Evolutionary conservation across 1,140 invertebrate species (phyloP), one percentile per base, ranked within the genome.

Genomic region (Drosophila takahashii): DNA sequence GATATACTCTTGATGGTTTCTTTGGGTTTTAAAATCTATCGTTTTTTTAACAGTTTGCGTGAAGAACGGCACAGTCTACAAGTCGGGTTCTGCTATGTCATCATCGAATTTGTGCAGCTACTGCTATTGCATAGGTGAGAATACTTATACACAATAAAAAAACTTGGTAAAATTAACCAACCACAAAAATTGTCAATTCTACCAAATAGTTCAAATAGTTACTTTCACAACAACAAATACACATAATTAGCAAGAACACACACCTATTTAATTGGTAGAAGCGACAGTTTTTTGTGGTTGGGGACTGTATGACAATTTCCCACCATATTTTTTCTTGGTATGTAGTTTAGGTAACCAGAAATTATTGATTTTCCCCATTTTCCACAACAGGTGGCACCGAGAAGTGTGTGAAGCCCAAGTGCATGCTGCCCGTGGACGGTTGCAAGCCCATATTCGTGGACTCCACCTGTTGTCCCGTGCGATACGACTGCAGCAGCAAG

Each of bases 381-480:
- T 26, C 2, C 10, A 18, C 10, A 15, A 5, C 45, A 92, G 92
- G 92, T 73, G 96, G 96, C 6, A 93, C 94, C 52, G 94, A 96
- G 79, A 95, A 94, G 74, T 98, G 97, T 91, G 95, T 97, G 26
- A 94, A 95, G 71, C 97, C 97, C 0, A 95, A 95, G 83, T 98
- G 97, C 92, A 92, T 97, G 62, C 93, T 97, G n/a, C 94, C 95
- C 0, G 93, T 97, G 8, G 94, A 95, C 5, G 96, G 96, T 22
- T 98, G 97, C 86, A 94, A 92, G 16, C 93, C 95, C 0, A 92
- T 93, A 1, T 96, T 96, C 79, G 93, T 95, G 1, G 93, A 95
- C 13, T 95, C 95, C 53, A 95, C 96, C 5, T 98, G 97, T 91
- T 98, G 97, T 85, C 97, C 97, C 1, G 94, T 96, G 45, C 94